Evolutionary conservation across 2,888 invertebrate genomes (phyloP).

Genomic region (Dicyrtomina minuta): DNA sequence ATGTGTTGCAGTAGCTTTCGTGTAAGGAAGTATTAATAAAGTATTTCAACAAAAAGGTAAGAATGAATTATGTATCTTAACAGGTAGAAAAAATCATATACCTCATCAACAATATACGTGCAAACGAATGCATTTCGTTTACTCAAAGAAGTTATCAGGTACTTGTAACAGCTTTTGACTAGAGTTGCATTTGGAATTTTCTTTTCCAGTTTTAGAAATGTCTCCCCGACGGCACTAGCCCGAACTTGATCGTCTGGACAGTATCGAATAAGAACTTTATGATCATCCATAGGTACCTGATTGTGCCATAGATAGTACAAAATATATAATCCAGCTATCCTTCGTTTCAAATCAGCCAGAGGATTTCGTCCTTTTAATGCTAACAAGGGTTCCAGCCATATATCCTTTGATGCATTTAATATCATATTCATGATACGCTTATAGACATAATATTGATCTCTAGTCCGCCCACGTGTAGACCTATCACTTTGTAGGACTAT

Average conservation of each 20-base stretch:
- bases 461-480: constrained; percentile 1
- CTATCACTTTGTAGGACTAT: neutral
- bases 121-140: constrained; percentile 24
- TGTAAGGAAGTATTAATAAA: too few species aligned
- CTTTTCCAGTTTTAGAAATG: neutral
- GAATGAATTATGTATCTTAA: too few species aligned
- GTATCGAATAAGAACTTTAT: constrained; percentile 24
- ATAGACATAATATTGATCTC: constrained; percentile 15
- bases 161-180: constrained; percentile 13
- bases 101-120: constrained; percentile 22
- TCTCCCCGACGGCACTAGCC: neutral
- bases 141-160: neutral
- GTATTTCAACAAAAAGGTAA: too few species aligned
- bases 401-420: constrained; percentile 23
- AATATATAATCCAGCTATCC: constrained; percentile 21
- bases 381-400: constrained; percentile 19
- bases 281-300: constrained; percentile 14
- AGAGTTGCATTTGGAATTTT: constrained; percentile 4
- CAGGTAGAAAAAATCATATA: too few species aligned
- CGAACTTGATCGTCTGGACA: constrained; percentile 6
- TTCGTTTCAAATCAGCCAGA: constrained; percentile 23
- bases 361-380: neutral
- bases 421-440: constrained; percentile 6
- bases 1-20: too few species aligned
- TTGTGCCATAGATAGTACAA: constrained; percentile 31